These are phyloP conservation scores for Serranus cabrilla DNA, from an alignment of 2,797 vertebrate genomes.

Conservation along the genomic window DNA sequence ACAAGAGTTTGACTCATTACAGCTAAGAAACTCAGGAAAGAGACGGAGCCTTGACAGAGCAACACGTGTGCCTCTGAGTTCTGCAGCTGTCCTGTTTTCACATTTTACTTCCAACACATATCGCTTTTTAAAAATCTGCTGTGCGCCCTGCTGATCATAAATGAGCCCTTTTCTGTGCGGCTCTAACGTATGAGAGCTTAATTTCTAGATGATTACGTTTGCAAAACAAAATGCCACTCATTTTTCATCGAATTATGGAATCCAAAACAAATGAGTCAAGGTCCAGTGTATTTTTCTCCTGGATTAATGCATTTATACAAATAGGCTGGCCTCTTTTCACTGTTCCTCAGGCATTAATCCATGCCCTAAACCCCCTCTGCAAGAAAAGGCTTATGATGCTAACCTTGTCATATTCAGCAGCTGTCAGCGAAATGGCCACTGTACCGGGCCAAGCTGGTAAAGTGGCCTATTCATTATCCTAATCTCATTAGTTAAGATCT, in stretches of 20 bases:
- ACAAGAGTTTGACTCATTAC: no score
- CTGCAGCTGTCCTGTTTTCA: neutral
- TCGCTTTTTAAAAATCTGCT: neutral
- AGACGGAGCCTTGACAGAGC: constrained; percentile 6
- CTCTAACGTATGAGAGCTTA: neutral
- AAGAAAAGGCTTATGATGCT: constrained; percentile 83
- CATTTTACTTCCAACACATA: constrained; percentile 22
- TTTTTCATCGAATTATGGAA: constrained; percentile 79
- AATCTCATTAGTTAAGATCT: constrained; percentile 92
- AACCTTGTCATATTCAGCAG: constrained; percentile 89
- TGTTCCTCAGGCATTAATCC: constrained; percentile 74
- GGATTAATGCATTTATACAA: constrained; percentile 81
- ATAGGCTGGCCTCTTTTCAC: constrained; percentile 72
- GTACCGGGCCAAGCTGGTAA: constrained; percentile 77
- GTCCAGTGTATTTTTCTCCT: constrained; percentile 67
- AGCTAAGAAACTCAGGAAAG: constrained; percentile 17
- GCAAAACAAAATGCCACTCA: constrained; percentile 72
- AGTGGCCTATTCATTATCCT: constrained; percentile 89
- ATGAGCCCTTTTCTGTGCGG: neutral
- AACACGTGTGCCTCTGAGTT: constrained; percentile 5
- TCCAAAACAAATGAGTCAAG: constrained; percentile 66
- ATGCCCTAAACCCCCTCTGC: constrained; percentile 74
- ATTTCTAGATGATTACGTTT: constrained; percentile 34
- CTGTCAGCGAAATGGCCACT: constrained; percentile 83
- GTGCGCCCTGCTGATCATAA: neutral